phyloP scores from a whole-genome alignment of 37 sponge, comb jelly and placozoan genomes.

The Crambe crambe region DNA sequence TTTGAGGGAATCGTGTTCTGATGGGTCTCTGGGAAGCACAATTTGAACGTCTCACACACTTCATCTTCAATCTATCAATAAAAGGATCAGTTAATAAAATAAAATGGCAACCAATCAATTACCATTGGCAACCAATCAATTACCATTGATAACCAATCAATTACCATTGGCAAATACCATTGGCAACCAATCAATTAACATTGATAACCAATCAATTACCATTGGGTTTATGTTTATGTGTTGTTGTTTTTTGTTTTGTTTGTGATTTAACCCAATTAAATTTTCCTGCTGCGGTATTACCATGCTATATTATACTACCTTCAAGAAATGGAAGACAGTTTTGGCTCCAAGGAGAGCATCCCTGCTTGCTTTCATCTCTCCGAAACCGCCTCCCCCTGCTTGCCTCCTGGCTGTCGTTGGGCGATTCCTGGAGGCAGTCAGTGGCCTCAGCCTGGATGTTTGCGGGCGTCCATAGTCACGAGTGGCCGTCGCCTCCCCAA shows the following conservation, averaged over 20 bases:
- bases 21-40: constrained; percentile 25
- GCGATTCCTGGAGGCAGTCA: constrained; percentile 53
- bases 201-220: not conserved
- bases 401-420: constrained; percentile 27
- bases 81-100: not conserved
- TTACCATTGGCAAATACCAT: not conserved
- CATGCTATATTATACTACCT: constrained; percentile 23
- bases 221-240: no score
- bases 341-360: constrained; percentile 47
- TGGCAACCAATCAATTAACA: not conserved
- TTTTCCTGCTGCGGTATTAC: no score
- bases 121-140: not conserved
- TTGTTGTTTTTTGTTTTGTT: no score
- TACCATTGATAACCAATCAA: not conserved
- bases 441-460: constrained; percentile 68
- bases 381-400: constrained; percentile 8
- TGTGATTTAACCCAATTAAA: not conserved
- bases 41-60: constrained; percentile 34
- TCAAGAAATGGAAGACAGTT: constrained; percentile 63
- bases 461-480: constrained; percentile 27
- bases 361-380: not conserved
- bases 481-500: constrained; percentile 30
- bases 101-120: constrained; percentile 1
- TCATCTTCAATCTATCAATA: constrained; percentile 55
- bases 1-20: constrained; percentile 10